Evolutionary conservation across 2,113 vertebrate genomes (phyloP), one percentile per base, ranked within the genome.

Genomic region (Syngnathus typhle): DNA sequence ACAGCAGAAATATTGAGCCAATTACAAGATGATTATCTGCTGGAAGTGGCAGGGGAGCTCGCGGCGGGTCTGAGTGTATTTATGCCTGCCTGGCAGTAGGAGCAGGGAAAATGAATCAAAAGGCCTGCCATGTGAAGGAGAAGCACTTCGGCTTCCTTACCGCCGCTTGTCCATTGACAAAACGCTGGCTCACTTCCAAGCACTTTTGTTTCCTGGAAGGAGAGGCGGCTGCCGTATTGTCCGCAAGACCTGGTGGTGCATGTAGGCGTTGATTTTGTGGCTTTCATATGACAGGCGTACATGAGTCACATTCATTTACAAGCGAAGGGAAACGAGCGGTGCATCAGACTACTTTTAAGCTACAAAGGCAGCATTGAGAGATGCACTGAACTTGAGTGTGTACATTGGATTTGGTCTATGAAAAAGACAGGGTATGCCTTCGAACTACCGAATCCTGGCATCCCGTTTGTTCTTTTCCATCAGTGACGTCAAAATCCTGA

Each of bases 21-120:
- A 90, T 92, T 91, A 91, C 83, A 80, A 87, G 89, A 89, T 88
- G 84, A 88, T 89, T 88, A 91, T 91, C 85, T 85, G 83, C 70
- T 74, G 77, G 60, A 71, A 51, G 76, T 79, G 86, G 76, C 79
- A 60, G 77, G 73, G 80, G 82, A 76, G 72, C 73, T 16, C 1
- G 44, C 82, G 43, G 79, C 68, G 73, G 79, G 18, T 61, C 19
- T 41, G 83, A 87, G 82, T 70, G 82, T 80, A 85, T 89, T 85
- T 84, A 82, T 82, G 85, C 64, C 75, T 81, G 80, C 74, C 72
- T 84, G 78, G 79, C 81, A 68, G 77, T 70, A 38, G 71, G 49
- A 80, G n/a, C 60, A 74, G 71, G 78, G 70, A 67, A 74, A 73
- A 88, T 87, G 82, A 87, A 87, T 89, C 83, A 84, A 79, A 86